Base-by-base conservation (phyloP, 2,113 vertebrate genomes). In the Mormoops blainvillei region DNA sequence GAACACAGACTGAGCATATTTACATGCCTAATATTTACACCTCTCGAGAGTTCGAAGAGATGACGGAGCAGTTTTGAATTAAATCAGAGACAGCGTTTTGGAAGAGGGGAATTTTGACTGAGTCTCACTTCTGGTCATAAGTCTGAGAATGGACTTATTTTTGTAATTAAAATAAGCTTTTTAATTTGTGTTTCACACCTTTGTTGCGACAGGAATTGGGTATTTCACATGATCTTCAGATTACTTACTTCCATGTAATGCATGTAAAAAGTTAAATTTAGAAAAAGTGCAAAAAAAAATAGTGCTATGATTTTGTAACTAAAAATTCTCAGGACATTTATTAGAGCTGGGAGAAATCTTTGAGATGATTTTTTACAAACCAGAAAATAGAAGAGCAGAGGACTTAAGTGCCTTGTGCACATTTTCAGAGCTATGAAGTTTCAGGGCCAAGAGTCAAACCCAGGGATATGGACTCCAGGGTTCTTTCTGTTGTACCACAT, bases 141-240 rank as follows among this genome's bases (percentile, higher is more conserved):
- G 28, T 87, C 24, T 71, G 45, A 81, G 70, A 89, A 81, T 26
- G 43, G 41, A 26, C 11, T 48, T 78, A 5, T 93, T 92, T 88
- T 94, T 38, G 33, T 97, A 71, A 67, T 81, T 90, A 84, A 87
- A 61, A 78, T 67, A 93, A 91, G 28, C 10, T 50, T 87, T 43
- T 36, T 54, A 2, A 1, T 56, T 87, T 84, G 24, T 70, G 3
- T 74, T 63, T 95, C 77, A 50, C 65, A 38, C 65, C 77, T 92
- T 24, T 19, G 14, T 61, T 48, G 7, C 36, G 36, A 96, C 58
- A 89, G 6, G 18, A 86, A 45, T 5, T 94, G 52, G 20, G 2
- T 26, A 89, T 92, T 88, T 82, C 67, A 78, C 31, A 36, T 73
- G 50, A 82, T 88, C n/a, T 41, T 92, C 43, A 31, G 61, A 76